Evolutionary conservation across 2,888 invertebrate species (phyloP).

Genomic region (Xestia c-nigrum): DNA sequence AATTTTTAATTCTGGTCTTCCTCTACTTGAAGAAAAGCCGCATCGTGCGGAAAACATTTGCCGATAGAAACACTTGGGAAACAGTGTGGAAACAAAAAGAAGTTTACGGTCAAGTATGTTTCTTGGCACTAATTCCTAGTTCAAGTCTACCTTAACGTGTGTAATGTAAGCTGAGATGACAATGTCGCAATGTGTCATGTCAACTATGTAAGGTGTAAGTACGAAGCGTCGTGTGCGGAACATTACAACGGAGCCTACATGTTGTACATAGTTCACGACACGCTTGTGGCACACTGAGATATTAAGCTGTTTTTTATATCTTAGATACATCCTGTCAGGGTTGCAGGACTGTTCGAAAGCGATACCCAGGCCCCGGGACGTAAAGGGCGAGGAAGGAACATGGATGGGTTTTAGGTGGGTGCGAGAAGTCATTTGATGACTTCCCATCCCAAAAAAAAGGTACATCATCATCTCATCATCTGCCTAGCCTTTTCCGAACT

Average conservation of each 20-base stretch:
- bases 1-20: too few species aligned
- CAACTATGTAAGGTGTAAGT: slow-evolving; percentile 42
- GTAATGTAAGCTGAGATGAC: slow-evolving; percentile 20
- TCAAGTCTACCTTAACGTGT: neutral
- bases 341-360: too few species aligned
- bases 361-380: too few species aligned
- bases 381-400: too few species aligned
- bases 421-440: too few species aligned
- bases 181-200: slow-evolving; percentile 28
- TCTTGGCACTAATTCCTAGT: neutral
- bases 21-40: too few species aligned
- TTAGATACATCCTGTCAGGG: too few species aligned
- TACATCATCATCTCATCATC: too few species aligned
- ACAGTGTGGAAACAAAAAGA: neutral
- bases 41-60: neutral
- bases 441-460: too few species aligned
- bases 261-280: slow-evolving; percentile 39
- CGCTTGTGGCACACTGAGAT: slow-evolving; percentile 29
- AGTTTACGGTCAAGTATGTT: neutral
- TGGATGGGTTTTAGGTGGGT: too few species aligned
- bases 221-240: slow-evolving; percentile 11
- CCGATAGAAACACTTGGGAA: neutral
- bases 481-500: too few species aligned
- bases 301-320: neutral
- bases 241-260: slow-evolving; percentile 42